Conservation (phyloP, 2,888 invertebrate species). For the Epinotia ramella region DNA sequence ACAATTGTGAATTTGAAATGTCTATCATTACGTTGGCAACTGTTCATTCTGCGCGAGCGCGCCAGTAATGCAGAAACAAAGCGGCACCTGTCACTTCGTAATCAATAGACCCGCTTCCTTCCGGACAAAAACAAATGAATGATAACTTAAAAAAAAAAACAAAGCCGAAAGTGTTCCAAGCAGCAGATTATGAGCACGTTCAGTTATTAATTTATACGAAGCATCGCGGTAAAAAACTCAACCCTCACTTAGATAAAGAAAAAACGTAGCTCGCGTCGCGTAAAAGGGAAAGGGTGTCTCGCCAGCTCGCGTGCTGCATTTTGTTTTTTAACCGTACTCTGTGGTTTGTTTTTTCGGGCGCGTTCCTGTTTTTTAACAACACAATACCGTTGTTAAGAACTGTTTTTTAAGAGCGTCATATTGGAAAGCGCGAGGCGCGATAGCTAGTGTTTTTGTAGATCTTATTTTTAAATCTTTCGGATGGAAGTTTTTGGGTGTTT, state of each 20-base stretch:
- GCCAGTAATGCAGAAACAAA: conserved; percentile 54
- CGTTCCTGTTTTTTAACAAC: conserved; percentile 84
- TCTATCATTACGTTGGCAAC: conserved; percentile 43
- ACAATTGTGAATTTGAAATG: conserved; percentile 38
- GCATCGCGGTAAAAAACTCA: conserved; percentile 80
- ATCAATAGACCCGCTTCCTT: conserved; percentile 81
- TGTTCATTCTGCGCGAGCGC: conserved; percentile 47
- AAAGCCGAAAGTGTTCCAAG: conserved; percentile 83
- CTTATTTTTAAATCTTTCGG: conserved; percentile 80
- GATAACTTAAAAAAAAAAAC: conserved; percentile 74
- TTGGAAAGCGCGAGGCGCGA: conserved; percentile 76
- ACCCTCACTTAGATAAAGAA: conserved; percentile 78
- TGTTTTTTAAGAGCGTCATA: conserved; percentile 82
- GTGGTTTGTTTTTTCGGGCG: conserved; percentile 83
- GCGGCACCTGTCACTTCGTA: conserved; percentile 77
- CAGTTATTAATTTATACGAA: conserved; percentile 85
- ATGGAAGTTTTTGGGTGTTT: conserved; percentile 73
- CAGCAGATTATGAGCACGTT: conserved; percentile 84
- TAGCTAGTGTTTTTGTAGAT: conserved; percentile 72
- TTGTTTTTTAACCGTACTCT: conserved; percentile 81
- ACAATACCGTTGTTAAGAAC: conserved; percentile 80
- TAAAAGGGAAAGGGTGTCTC: conserved; percentile 85
- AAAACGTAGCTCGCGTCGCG: conserved; percentile 82
- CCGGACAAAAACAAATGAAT: conserved; percentile 84
- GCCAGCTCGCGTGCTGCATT: conserved; percentile 81